Conservation (phyloP, 35 echinoderm and acorn worm genomes). For the Amphiura filiformis region DNA sequence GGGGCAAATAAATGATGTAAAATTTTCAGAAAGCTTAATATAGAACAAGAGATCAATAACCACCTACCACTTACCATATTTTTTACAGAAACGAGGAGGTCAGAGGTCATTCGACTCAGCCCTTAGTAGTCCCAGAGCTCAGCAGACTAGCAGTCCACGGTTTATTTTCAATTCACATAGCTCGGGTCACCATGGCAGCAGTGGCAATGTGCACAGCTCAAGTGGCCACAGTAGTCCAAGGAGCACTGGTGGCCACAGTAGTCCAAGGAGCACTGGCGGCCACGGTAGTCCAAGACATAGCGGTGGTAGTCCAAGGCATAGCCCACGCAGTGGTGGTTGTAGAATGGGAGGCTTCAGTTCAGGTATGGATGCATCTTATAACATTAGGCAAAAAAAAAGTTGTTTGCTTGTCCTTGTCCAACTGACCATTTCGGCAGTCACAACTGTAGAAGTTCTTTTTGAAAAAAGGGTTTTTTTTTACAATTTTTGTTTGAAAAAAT, state of each 20-base stretch:
- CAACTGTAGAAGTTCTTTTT: too few species aligned
- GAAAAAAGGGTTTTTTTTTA: too few species aligned
- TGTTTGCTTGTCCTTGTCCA: too few species aligned
- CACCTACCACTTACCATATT: too few species aligned
- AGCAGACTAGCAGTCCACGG: constrained; percentile 53
- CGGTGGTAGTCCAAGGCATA: constrained; percentile 51
- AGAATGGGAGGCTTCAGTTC: constrained; percentile 68
- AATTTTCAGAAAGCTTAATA: too few species aligned
- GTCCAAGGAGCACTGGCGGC: constrained; percentile 53
- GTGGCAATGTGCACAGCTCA: neutral
- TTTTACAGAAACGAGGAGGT: constrained; percentile 71
- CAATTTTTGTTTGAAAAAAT: too few species aligned
- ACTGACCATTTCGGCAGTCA: too few species aligned
- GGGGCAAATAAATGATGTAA: too few species aligned
- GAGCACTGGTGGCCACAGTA: constrained; percentile 27
- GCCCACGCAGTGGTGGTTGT: constrained; percentile 19
- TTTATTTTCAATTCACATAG: constrained; percentile 59
- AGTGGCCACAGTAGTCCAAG: constrained; percentile 51
- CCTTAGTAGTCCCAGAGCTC: constrained; percentile 49
- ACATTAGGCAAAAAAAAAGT: neutral
- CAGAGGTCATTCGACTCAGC: constrained; percentile 47
- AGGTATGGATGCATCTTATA: constrained; percentile 59
- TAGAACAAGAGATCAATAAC: too few species aligned
- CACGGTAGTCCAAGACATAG: constrained; percentile 55
- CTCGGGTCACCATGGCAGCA: constrained; percentile 27